phyloP scores from a whole-genome alignment of 1,140 invertebrate species.

The Hyles euphorbiae region DNA sequence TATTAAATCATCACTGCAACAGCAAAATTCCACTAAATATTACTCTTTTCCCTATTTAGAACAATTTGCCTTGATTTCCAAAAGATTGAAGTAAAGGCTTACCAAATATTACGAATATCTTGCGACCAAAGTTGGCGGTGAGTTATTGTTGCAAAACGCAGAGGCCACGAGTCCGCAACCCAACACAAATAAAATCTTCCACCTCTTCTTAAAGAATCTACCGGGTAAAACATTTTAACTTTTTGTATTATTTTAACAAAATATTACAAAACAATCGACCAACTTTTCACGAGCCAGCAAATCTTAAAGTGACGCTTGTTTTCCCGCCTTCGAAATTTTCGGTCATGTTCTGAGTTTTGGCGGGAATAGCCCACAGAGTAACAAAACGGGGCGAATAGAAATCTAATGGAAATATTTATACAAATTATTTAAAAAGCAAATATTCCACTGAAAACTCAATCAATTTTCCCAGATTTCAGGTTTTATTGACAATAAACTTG shows the following conservation, averaged over 20 bases:
- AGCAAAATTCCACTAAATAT: not conserved
- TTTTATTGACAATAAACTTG: too few relatives aligned
- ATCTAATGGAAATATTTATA: too few relatives aligned
- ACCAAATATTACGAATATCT: conserved; percentile 63
- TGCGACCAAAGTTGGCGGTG: conserved; percentile 56
- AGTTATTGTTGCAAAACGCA: conserved; percentile 55
- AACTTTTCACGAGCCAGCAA: not conserved
- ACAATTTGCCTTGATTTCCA: not conserved
- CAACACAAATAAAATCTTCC: conserved; percentile 66
- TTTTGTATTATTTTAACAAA: too few relatives aligned
- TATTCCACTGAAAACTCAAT: too few relatives aligned
- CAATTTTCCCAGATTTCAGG: too few relatives aligned
- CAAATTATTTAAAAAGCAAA: too few relatives aligned
- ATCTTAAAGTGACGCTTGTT: conserved; percentile 11
- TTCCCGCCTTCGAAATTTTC: conserved; percentile 18
- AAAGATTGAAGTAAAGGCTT: conserved; percentile 11
- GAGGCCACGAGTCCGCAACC: conserved; percentile 66
- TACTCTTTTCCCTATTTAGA: not conserved
- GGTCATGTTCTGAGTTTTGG: too few relatives aligned
- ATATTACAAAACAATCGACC: not conserved
- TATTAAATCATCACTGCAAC: conserved; percentile 50
- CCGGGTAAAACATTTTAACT: conserved; percentile 60
- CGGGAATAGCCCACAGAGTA: too few relatives aligned
- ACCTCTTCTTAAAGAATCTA: conserved; percentile 48
- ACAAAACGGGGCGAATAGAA: too few relatives aligned